Base-by-base conservation (phyloP, 2,888 invertebrate species). In the Auanema freiburgensis region DNA sequence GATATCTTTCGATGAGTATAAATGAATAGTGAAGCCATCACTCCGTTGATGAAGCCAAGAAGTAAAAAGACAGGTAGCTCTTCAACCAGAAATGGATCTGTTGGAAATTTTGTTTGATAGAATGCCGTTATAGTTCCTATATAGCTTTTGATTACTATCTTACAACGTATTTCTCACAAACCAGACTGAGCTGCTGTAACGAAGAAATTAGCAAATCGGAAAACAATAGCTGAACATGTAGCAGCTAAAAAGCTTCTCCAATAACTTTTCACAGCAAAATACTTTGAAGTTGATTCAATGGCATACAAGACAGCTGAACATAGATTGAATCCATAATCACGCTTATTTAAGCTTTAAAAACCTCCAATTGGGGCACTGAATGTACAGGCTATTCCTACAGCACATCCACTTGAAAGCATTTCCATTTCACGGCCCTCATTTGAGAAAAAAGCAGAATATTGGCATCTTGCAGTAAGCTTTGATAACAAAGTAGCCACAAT, bases 361-460 rank as follows among this genome's bases (percentile, higher is more conserved):
- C 96, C 94, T 84, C 96, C 95, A 23, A 96, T 93, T 0, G 96
- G 96, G 0, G 95, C 93, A 0, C 93, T 94, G 87, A 97, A 97
- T 82, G 95, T 95, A 44, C 92, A 91, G 0, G 90, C 89, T 0
- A 96, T 95, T 0, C 96, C 96, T 0, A 95, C 95, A 0, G 96
- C 96, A 85, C 94, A 95, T 0, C 95, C 96, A 0, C 95, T 94
- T 0, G 94, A 95, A 80, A 97, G 85, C 95, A 97, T 96, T 86
- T 97, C 96, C 57, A 90, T 91, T 75, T 93, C 92, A n/a, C 95
- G 59, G 1, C 74, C 74, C 68, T 78, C 77, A 56, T 78, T 78
- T 12, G 74, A 73, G 70, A 78, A 78, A 59, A 76, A 78, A 21
- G 74, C 71, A 23, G 73, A 73, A 65, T 74, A 76, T 49, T 69